Percentiles rank a stretch among this genome's conserved stretches.
Conservation (phyloP, 2,797 vertebrate genomes). For the Periparus ater region DNA sequence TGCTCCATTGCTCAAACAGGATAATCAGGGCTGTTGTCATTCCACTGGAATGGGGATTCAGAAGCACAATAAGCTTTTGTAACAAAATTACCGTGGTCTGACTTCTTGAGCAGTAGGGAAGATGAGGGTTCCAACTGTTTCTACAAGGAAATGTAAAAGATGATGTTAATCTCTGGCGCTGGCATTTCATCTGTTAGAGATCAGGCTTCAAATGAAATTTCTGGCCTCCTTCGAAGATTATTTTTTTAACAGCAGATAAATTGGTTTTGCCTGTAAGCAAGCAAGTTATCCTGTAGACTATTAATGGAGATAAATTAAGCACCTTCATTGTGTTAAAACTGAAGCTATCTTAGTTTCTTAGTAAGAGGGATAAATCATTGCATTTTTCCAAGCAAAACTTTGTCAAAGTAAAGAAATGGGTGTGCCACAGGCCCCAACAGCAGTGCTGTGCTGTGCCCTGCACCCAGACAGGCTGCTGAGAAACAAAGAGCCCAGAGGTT, state of each 20-base stretch:
- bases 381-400: not conserved
- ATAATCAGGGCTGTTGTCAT: slow-evolving; percentile 1
- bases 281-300: not conserved
- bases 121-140: slow-evolving; percentile 40
- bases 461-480: not conserved
- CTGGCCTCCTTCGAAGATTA: not conserved
- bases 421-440: not conserved
- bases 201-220: not conserved
- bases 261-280: not conserved
- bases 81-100: not conserved
- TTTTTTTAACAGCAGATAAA: not conserved
- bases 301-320: not conserved
- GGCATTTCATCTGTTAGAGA: not conserved
- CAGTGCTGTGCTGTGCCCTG: not conserved
- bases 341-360: not conserved
- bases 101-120: not conserved
- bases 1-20: not conserved
- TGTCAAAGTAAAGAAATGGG: not conserved
- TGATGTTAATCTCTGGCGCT: not conserved
- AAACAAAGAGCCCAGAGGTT: not conserved
- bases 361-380: not conserved
- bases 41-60: not conserved
- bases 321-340: not conserved
- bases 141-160: not conserved
- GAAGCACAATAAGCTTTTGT: not conserved